Evolutionary conservation across 2,797 vertebrate genomes (phyloP), one percentile per base, ranked within the genome.

Genomic region (Eulemur albifrons): DNA sequence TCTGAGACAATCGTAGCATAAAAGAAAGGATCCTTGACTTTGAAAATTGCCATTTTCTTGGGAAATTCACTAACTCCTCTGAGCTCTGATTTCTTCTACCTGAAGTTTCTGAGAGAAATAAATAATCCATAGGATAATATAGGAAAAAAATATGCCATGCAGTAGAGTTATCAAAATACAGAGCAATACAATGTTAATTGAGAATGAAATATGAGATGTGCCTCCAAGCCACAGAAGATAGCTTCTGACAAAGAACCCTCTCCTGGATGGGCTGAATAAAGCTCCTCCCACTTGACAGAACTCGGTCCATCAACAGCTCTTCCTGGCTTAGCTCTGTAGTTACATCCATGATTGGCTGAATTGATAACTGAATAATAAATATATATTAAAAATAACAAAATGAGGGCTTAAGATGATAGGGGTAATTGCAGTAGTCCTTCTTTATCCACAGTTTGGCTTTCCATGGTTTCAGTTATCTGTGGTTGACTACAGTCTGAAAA

Each of bases 21-120:
- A 70, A 84, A 75, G 54, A 61, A 82, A 59, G 3, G 5, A 63
- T 0, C 0, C 9, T 88, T 77, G 25, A 85, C 79, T 93, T 70
- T 87, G 38, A 90, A 95, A 90, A 84, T 65, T 85, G 25, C 21
- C 18, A 52, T 69, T 91, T 90, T 61, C 45, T 67, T 88, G 35
- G 27, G 61, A 80, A 70, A 90, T 50, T 30, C 27, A 52, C 23
- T 82, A 67, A 67, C 13, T 80, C 70, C 35, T 92, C 38, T 77
- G 50, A 89, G 18, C 2, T 13, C 92, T 90, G 18, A 32, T 72
- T 88, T 81, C 23, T n/a, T 85, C 27, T 91, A 12, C 25, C 4
- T 23, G 21, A 90, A 81, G 32, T 87, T 45, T 77, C 17, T 11
- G 2, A 72, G 61, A 88, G 63, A 82, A 87, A 43, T 45, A 45